Conservation (phyloP, 2,888 invertebrate genomes). For the Parnassius apollo region DNA sequence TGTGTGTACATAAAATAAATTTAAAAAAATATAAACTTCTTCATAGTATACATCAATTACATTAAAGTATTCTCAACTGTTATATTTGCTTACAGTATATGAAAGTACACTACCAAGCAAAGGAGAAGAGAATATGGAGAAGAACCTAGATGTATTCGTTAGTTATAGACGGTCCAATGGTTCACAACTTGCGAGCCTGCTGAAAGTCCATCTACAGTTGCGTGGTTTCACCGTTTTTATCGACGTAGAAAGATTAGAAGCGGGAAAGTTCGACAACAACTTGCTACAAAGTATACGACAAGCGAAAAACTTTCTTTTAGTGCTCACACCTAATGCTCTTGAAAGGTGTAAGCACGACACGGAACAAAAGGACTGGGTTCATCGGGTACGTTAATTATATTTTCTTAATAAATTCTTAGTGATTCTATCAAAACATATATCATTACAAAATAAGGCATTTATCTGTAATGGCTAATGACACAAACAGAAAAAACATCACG, state of each 20-base stretch:
- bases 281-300: slow-evolving; percentile 97
- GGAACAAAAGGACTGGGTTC: slow-evolving; percentile 99
- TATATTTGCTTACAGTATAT: slow-evolving; percentile 67
- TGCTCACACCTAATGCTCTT: slow-evolving; percentile 96
- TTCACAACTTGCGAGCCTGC: slow-evolving; percentile 95
- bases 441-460: no score
- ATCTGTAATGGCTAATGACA: no score
- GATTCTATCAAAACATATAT: no score
- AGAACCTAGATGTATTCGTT: slow-evolving; percentile 97
- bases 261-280: slow-evolving; percentile 99
- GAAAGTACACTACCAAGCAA: slow-evolving; percentile 84
- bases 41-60: no score
- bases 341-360: slow-evolving; percentile 95
- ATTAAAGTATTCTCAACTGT: no score
- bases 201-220: slow-evolving; percentile 98
- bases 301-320: slow-evolving; percentile 97
- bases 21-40: no score
- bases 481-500: no score
- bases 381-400: slow-evolving; percentile 86
- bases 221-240: slow-evolving; percentile 98
- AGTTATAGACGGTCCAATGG: slow-evolving; percentile 98
- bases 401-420: background rate
- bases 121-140: slow-evolving; percentile 90
- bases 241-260: slow-evolving; percentile 98
- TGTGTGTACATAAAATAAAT: no score